Evolutionary conservation across 1,140 invertebrate genomes (phyloP), one percentile per base, ranked within the genome.

Genomic region (Proctacanthus coquilletti): DNA sequence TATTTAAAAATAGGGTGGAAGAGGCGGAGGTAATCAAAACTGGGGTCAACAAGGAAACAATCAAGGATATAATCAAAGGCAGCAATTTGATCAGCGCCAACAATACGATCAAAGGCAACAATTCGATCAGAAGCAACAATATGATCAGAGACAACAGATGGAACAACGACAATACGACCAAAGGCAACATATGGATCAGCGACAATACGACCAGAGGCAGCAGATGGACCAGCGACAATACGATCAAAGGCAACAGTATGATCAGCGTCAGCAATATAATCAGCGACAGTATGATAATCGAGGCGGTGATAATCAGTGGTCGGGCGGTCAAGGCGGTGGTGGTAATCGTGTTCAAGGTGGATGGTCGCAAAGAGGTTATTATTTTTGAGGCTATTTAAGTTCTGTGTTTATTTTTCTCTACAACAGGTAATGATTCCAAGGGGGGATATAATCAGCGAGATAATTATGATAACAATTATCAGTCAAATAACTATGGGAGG

Each of bases 1-100:
- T 45, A 49, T 20, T n/a, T n/a, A n/a, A n/a, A n/a, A n/a, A 11
- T 3, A 6, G 13, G 45, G 46, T n/a, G 39, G 47, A n/a, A 43
- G 50, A 1, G 48, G 53, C 14, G 47, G 48, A n/a, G n/a, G n/a
- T n/a, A n/a, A n/a, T n/a, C n/a, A n/a, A 27, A 47, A 45, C 41
- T 44, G 51, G 15, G 53, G 56, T 38, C 44, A 56, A 38, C 51
- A 52, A 40, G n/a, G n/a, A n/a, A n/a, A n/a, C n/a, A n/a, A n/a
- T n/a, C n/a, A n/a, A n/a, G n/a, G n/a, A n/a, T 46, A 51, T 36
- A 42, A 54, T 40, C 49, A 50, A 5, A 50, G 53, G 37, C 52
- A 54, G 25, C 40, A 41, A 11, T 41, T 51, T n/a, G 40, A 45
- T 39, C 41, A 45, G 20, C 40, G 49, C 10, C 37, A 43, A 11